These are phyloP conservation scores for Meandrusa payeni DNA, from an alignment of 2,888 invertebrate species.

Conservation along the genomic window DNA sequence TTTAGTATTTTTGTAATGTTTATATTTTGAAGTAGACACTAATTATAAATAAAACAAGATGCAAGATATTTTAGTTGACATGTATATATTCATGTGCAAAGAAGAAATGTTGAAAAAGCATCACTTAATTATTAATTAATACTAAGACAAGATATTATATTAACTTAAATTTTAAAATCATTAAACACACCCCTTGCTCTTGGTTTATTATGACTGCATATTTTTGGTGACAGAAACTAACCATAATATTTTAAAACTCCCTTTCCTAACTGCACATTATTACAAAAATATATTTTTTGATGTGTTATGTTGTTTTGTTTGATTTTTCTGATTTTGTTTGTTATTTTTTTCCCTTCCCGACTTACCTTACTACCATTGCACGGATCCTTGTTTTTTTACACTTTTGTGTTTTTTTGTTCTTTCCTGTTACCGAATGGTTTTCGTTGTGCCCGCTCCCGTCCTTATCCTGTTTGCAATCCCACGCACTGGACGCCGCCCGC, in stretches of 20 bases:
- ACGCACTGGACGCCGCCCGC: slow-evolving; percentile 79
- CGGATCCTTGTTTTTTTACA: slow-evolving; percentile 66
- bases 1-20: slow-evolving; percentile 42
- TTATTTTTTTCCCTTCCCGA: slow-evolving; percentile 67
- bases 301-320: slow-evolving; percentile 69
- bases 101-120: too few species aligned
- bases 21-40: slow-evolving; percentile 54
- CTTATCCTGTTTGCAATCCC: slow-evolving; percentile 57
- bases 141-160: too few species aligned
- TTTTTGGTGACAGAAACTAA: slow-evolving; percentile 73
- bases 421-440: slow-evolving; percentile 70
- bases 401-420: slow-evolving; percentile 64
- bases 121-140: too few species aligned
- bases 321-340: slow-evolving; percentile 78
- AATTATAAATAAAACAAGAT: slow-evolving; percentile 49
- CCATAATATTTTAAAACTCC: slow-evolving; percentile 66
- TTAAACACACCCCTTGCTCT: too few species aligned
- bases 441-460: slow-evolving; percentile 51
- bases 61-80: slow-evolving; percentile 44
- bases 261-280: slow-evolving; percentile 73
- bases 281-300: slow-evolving; percentile 51
- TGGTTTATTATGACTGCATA: slow-evolving; percentile 56
- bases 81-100: slow-evolving; percentile 16
- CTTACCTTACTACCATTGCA: slow-evolving; percentile 73
- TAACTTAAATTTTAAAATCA: too few species aligned